Conservation (phyloP, 2,888 invertebrate species). For the Thymelicus lineola region DNA sequence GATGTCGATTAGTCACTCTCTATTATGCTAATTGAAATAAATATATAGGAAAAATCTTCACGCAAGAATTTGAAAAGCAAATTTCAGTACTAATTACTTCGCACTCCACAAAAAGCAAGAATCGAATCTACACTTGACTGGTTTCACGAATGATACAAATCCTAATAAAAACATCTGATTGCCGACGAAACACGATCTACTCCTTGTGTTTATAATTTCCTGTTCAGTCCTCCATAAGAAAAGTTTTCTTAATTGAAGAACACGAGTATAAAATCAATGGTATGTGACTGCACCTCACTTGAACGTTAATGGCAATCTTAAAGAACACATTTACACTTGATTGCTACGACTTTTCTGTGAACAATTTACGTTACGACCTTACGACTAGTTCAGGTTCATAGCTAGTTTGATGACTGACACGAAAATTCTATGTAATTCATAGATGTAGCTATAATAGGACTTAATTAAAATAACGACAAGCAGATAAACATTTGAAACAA, state of each 20-base stretch:
- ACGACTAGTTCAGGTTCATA: slow-evolving; percentile 2
- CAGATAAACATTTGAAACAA: not conserved
- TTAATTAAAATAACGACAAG: not conserved
- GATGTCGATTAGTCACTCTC: too few relatives aligned
- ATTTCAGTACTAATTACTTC: slow-evolving; percentile 28
- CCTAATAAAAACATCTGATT: slow-evolving; percentile 20
- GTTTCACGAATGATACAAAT: slow-evolving; percentile 35
- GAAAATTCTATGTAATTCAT: not conserved
- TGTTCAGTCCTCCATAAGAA: slow-evolving; percentile 38
- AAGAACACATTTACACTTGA: not conserved
- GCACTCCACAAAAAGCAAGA: slow-evolving; percentile 27
- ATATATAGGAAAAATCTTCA: too few relatives aligned
- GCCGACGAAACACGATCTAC: slow-evolving; percentile 38
- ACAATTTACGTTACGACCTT: not conserved
- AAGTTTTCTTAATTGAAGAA: slow-evolving; percentile 43
- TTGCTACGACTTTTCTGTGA: slow-evolving; percentile 14
- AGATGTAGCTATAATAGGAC: not conserved
- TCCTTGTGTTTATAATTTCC: slow-evolving; percentile 38
- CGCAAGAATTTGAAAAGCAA: slow-evolving; percentile 13
- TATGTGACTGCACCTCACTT: slow-evolving; percentile 30
- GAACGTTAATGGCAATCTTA: slow-evolving; percentile 26
- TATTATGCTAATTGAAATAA: too few relatives aligned
- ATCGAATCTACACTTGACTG: slow-evolving; percentile 28
- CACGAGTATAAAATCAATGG: slow-evolving; percentile 40
- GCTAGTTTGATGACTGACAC: not conserved